These are phyloP conservation scores for Genyomyrus donnyi DNA, from an alignment of 2,113 vertebrate species.

Conservation along the genomic window DNA sequence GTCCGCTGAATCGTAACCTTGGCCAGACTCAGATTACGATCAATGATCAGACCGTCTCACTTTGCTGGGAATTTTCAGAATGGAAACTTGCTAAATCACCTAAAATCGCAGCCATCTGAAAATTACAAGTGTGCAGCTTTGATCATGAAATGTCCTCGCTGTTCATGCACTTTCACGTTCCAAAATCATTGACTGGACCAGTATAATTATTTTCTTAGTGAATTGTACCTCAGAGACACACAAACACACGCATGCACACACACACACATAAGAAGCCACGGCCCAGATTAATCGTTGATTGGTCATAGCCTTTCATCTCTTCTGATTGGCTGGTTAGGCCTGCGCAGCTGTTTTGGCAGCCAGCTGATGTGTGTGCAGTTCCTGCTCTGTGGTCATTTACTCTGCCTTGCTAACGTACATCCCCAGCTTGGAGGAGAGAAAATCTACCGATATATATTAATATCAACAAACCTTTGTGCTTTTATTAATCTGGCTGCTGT, in stretches of 20 bases:
- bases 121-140: slow-evolving; percentile 11
- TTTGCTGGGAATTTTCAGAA: slow-evolving; percentile 3
- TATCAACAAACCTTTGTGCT: slow-evolving; percentile 47
- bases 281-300: slow-evolving; percentile 52
- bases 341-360: neutral
- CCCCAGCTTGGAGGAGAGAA: slow-evolving; percentile 42
- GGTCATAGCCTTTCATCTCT: slow-evolving; percentile 22
- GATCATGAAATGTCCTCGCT: slow-evolving; percentile 2
- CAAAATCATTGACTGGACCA: neutral
- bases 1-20: neutral
- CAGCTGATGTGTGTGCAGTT: slow-evolving; percentile 34
- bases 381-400: slow-evolving; percentile 48
- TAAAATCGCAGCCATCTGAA: slow-evolving; percentile 13
- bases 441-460: slow-evolving; percentile 31
- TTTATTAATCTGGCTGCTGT: slow-evolving; percentile 61
- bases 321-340: neutral
- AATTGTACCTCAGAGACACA: slow-evolving; percentile 34
- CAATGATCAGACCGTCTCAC: neutral
- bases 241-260: slow-evolving; percentile 18
- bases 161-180: neutral
- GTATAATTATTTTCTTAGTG: slow-evolving; percentile 11
- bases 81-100: slow-evolving; percentile 4
- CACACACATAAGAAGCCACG: slow-evolving; percentile 31
- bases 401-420: slow-evolving; percentile 51
- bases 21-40: neutral